Base-by-base conservation (phyloP, 2,888 invertebrate genomes). In the Unio pictorum region DNA sequence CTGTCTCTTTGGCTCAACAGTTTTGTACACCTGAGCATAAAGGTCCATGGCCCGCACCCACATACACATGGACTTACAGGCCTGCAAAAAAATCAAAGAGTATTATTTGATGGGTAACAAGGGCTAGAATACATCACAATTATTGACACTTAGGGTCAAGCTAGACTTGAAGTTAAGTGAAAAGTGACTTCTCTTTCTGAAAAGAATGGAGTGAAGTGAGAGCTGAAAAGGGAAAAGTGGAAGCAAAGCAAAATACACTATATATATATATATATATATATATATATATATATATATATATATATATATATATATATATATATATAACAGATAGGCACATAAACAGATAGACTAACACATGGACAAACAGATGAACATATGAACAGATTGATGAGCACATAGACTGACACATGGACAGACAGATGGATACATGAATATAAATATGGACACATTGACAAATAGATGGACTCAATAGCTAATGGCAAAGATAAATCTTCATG, bases 1-100 rank as follows among this genome's bases (percentile, higher is more conserved):
- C 61, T 73, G 74, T 68, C 95, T 93, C 90, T 97, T 97, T 0
- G 97, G 97, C 86, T 96, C 95, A 3, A 97, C 96, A 11, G 95
- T 93, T 87, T 93, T 93, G 89, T 94, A 96, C 0, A 96, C 94
- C 90, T 95, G 95, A 0, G 96, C 94, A 87, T 97, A 97, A 87
- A 94, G 94, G 83, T 96, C 95, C 86, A 97, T 94, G 0, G 97
- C 97, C 86, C 94, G 93, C 11, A 97, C 96, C 97, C 97, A 97
- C 89, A 96, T 93, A 81, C 96, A 96, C 91, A 97, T 94, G 15
- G 96, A 96, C 81, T 94, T 94, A 86, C 96, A 96, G 0, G 96
- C 96, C 93, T 95, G 73, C 4, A 72, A 72, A 64, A 64, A 55
- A 4, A 26, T 61, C 6, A 54, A 4, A 61, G 7, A 61, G 30